Base-by-base conservation (phyloP, 2,888 invertebrate species). In the Schizotus pectinicornis region DNA sequence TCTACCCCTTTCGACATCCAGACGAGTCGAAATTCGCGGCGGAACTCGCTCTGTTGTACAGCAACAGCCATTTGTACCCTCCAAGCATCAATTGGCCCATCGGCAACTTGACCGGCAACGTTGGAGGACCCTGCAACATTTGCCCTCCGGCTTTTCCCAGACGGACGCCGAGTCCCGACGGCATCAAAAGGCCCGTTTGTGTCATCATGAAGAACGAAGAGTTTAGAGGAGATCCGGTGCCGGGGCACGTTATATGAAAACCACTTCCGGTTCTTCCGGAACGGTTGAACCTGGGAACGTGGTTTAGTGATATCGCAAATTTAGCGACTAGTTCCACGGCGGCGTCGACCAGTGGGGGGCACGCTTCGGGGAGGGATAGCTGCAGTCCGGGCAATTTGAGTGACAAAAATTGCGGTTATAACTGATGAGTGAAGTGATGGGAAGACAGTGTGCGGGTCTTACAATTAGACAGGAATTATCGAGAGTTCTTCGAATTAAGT, bases 221-320 rank as follows among this genome's bases (percentile, higher is more conserved):
- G 38, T 83, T 84, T 69, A 82, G 78, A 47, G 76, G 83, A 69
- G 85, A 85, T 65, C 35, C 69, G 33, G 74, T 77, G 35, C 75
- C 81, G 13, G 77, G 86, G 58, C 90, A 90, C 77, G 88, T 90
- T 79, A 91, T 91, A 86, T 91, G 90, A 91, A 90, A 88, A 85
- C 90, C 90, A 82, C 89, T 90, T 76, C 88, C 90, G 88, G 86
- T 86, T 85, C 90, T 90, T 82, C 89, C 89, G 74, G 88, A 88
- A 75, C 81, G 88, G 82, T 81, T 83, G 83, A 82, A 83, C 83
- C 82, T 83, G 76, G 81, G 80, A 73, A 72, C 77, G 69, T 79
- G 79, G 79, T 75, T 75, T 76, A 78, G 76, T 65, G 79, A 79
- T 68, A 78, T 79, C 56, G 77, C 80, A 55, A 79, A 76, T 65